Evolutionary conservation across 2,113 vertebrate genomes (phyloP).

Genomic region (Bungarus multicinctus): DNA sequence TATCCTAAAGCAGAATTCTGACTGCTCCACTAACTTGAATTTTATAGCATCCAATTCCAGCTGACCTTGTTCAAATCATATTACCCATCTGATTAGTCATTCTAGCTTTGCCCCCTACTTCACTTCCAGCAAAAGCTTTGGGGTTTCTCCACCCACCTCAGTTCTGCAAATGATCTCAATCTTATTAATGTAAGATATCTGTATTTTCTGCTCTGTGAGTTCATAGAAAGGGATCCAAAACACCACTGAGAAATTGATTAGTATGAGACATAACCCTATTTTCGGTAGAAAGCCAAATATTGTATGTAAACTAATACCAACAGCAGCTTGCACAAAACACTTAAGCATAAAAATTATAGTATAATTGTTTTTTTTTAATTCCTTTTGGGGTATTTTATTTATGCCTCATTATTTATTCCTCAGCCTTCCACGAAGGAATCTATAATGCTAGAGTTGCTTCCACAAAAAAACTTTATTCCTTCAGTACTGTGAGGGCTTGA

Average conservation of each 20-base stretch:
- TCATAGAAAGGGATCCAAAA: background rate
- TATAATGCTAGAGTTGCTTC: background rate
- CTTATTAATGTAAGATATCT: background rate
- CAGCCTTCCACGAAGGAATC: background rate
- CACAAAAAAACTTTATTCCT: background rate
- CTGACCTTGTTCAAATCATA: background rate
- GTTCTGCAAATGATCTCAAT: background rate
- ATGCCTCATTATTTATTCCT: background rate
- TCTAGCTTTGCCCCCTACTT: background rate
- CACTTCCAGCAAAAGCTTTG: background rate
- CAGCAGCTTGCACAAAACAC: background rate
- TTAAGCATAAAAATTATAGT: background rate
- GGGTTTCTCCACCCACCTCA: background rate
- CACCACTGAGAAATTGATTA: background rate
- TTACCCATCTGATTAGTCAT: background rate
- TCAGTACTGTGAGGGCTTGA: background rate
- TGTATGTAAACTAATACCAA: background rate
- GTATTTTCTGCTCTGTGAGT: background rate
- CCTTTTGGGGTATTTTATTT: background rate
- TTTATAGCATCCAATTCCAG: background rate
- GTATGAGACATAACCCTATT: background rate
- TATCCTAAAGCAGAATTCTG: background rate
- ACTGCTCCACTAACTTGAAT: background rate
- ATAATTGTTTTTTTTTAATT: too few relatives aligned
- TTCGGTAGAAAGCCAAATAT: background rate